Conservation (phyloP, 2,113 vertebrate species). For the Aspidoscelis tigris region DNA sequence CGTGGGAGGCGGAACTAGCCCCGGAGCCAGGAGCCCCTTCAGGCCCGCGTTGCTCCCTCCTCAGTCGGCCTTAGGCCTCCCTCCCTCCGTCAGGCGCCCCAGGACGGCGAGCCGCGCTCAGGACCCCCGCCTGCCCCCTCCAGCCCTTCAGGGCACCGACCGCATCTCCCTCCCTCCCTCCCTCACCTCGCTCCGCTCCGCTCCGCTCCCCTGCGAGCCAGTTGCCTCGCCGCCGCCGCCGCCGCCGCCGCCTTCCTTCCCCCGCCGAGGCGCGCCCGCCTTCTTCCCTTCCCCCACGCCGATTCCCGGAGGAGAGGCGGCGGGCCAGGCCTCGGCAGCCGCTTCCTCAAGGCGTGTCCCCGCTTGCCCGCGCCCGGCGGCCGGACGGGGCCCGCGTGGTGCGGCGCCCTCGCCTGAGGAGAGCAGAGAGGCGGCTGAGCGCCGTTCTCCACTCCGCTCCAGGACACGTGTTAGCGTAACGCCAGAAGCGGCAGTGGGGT, state of each 20-base stretch:
- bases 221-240: no score
- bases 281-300: neutral
- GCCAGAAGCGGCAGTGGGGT: neutral
- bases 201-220: neutral
- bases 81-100: no score
- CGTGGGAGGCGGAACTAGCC: no score
- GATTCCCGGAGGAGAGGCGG: neutral
- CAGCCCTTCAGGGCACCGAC: neutral
- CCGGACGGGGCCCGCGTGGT: no score
- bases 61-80: no score
- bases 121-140: neutral
- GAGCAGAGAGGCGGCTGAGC: neutral
- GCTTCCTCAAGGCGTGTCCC: conserved; percentile 2
- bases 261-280: conserved; percentile 1
- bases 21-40: no score
- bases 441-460: conserved; percentile 45
- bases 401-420: neutral
- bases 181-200: neutral
- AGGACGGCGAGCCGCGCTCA: no score
- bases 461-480: conserved; percentile 10
- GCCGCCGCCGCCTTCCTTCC: no score
- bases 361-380: no score
- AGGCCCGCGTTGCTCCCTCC: no score
- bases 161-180: neutral
- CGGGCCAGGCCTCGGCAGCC: neutral